A percentile compares a stretch with the other conserved stretches of the same genome.
These are phyloP conservation scores for Philopotamus ludificatus DNA, from an alignment of 1,140 invertebrate genomes.

Conservation along the genomic window DNA sequence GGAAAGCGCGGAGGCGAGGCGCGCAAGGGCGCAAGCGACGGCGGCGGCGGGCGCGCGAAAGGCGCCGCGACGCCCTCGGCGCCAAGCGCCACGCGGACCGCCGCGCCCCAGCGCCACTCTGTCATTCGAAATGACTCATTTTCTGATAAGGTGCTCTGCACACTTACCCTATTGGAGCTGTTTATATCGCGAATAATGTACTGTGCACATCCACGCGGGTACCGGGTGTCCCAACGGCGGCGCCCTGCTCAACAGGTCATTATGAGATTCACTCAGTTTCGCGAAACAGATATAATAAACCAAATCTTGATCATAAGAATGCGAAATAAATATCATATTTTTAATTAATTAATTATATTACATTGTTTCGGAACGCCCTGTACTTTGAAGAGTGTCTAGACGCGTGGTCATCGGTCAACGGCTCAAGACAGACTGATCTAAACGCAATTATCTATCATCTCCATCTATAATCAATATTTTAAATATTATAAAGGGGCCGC, in stretches of 20 bases:
- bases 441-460: too few species aligned
- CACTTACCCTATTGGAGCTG: constrained; percentile 41
- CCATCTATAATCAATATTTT: too few species aligned
- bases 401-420: too few species aligned
- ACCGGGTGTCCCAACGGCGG: constrained; percentile 5
- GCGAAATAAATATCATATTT: too few species aligned
- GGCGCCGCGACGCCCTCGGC: background rate
- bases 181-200: constrained; percentile 32
- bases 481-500: too few species aligned
- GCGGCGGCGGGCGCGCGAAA: background rate
- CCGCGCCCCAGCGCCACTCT: constrained; percentile 45
- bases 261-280: background rate
- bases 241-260: constrained; percentile 30
- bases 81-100: background rate
- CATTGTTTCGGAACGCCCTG: too few species aligned
- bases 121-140: constrained; percentile 57
- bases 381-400: too few species aligned
- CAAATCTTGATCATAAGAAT: too few species aligned
- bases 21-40: constrained; percentile 22
- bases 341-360: too few species aligned
- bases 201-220: constrained; percentile 3
- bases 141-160: constrained; percentile 50
- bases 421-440: too few species aligned
- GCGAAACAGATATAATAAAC: too few species aligned
- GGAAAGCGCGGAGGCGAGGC: constrained; percentile 20